Conservation (phyloP, 1,140 invertebrate species). For the Brachionus rotundiformis region DNA sequence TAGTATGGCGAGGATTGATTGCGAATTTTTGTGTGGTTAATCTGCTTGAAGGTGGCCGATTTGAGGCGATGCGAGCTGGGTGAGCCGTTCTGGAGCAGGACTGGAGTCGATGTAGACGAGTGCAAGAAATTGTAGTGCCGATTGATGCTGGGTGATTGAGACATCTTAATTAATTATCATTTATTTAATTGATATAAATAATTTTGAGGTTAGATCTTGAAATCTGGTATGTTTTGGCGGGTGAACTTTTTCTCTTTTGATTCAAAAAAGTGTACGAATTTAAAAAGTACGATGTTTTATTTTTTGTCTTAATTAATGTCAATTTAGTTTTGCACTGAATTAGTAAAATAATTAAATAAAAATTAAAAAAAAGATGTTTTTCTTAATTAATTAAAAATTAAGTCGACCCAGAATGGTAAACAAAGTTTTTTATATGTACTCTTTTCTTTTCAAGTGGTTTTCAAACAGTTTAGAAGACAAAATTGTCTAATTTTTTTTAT, state of each 20-base stretch:
- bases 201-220: neutral
- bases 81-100: neutral
- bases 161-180: neutral
- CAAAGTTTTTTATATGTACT: too few relatives aligned
- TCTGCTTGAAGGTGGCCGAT: neutral
- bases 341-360: too few relatives aligned
- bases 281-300: too few relatives aligned
- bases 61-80: neutral
- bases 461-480: too few relatives aligned
- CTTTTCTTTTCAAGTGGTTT: too few relatives aligned
- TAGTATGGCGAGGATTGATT: conserved; percentile 29
- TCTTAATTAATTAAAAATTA: too few relatives aligned
- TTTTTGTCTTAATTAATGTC: too few relatives aligned
- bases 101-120: conserved; percentile 5
- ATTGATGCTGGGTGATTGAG: neutral
- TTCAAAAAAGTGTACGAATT: neutral
- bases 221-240: neutral
- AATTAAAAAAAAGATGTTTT: too few relatives aligned
- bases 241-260: conserved; percentile 15
- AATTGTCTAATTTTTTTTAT: too few relatives aligned
- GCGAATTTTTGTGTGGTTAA: neutral
- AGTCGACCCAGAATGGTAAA: too few relatives aligned
- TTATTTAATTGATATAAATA: neutral
- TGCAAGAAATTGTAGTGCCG: neutral
- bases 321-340: too few relatives aligned